Evolutionary conservation across 2,113 vertebrate genomes (phyloP), one percentile per base, ranked within the genome.

Genomic region (Acrocephalus arundinaceus): DNA sequence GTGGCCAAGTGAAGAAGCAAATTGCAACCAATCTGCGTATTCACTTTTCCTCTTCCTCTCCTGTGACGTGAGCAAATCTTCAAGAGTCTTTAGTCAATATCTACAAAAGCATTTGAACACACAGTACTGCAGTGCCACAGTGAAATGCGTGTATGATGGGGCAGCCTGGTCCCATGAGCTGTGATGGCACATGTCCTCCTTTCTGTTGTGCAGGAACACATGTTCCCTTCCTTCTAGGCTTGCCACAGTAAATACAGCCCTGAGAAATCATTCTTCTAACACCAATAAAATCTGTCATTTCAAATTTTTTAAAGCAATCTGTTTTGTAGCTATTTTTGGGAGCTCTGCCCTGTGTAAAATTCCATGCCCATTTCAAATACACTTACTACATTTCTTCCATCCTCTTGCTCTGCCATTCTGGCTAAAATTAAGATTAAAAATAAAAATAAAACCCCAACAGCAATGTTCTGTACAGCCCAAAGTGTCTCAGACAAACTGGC

Each of bases 231-330:
- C 81, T 93, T 79, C 59, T 43, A 67, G 65, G 54, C 74, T 91
- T 95, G 91, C 79, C 85, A 94, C 63, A 82, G 87, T 95, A 96
- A 96, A 96, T 55, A 94, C 30, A 73, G 57, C 51, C 74, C 71
- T 39, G 78, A 96, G 91, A 91, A 93, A 88, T 91, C 81, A 91
- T 89, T 90, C 93, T 89, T 85, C 74, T 96, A 94, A 89, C 89
- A 96, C 94, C 94, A 97, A 96, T 96, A 96, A 97, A 97, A 91
- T 87, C 62, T 94, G 85, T 88, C 95, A 87, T 94, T 94, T 87
- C 79, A 87, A 55, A 65, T 28, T 58, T 91, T 78, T 89, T 72
- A 25, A 81, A 92, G 77, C 80, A 87, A 57, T 39, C 55, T 94
- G 70, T 89, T 95, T 94, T 79, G 86, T 52, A 90, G 63, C 87